Base-by-base conservation (phyloP, 2,888 invertebrate genomes). In the Amphiduros pacificus region DNA sequence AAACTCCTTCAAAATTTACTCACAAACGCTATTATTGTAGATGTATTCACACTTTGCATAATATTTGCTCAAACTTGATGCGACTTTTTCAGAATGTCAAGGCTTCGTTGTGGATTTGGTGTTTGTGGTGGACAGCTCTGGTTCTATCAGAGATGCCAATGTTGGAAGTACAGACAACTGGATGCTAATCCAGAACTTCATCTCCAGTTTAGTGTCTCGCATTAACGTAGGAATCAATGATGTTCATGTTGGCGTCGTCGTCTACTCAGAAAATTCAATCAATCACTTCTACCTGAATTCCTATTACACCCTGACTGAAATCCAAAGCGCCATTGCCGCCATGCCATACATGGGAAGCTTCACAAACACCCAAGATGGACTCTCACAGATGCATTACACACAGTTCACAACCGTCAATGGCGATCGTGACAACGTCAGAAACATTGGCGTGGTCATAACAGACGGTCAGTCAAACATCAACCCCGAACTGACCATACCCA, bases 251-350 rank as follows among this genome's bases (percentile, higher is more conserved):
- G 44, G 44, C 6, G 4, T 44, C 4, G 4, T 44, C 44, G 22
- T n/a, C n/a, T 44, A 44, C n/a, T 44, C 44, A n/a, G 20, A 44
- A 17, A 6, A 29, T 1, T 20, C 57, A 22, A 17, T 29, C 32
- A 29, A 60, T 6, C 29, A 58, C 40, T 67, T 67, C 61, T 31
- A 66, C 58, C 59, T 66, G 22, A 54, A 62, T 36, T 36, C 41
- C 14, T 59, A 22, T 17, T n/a, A 54, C 44, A 52, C 29, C 17
- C 52, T 49, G 31, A 26, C 6, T 6, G 29, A 27, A 5, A 27
- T 64, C 5, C 9, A 11, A n/a, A 22, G 26, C 11, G 51, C 32
- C 31, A 52, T 64, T 14, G 26, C 31, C 29, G 36, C 26, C 14
- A 24, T 55, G 9, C 40, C 26, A 9, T 64, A 59, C 48, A 31